Percentiles rank a stretch among this genome's conserved stretches.
Conservation (phyloP, 2,797 vertebrate genomes). For the Alcedo atthis region DNA sequence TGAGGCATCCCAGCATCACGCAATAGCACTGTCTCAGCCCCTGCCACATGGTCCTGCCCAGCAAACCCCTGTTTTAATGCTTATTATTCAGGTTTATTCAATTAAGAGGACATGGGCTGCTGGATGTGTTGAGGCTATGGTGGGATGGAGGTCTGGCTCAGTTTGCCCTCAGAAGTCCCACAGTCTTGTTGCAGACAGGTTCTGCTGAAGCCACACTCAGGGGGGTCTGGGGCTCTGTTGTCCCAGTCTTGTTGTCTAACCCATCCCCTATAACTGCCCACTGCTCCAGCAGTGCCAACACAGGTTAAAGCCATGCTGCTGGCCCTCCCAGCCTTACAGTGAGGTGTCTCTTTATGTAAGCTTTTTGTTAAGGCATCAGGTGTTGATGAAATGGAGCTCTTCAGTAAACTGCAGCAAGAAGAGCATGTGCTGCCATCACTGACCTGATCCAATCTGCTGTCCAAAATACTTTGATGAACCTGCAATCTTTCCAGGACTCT, state of each 20-base stretch:
- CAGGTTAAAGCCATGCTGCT: not conserved
- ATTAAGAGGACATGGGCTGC: rapidly evolving
- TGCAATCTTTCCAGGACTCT: not conserved
- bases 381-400: not conserved
- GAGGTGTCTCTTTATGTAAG: not conserved
- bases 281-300: not conserved
- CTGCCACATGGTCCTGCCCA: not conserved
- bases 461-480: not conserved
- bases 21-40: not conserved
- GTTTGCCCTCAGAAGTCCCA: not conserved
- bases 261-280: not conserved
- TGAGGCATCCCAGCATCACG: not conserved
- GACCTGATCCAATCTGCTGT: not conserved
- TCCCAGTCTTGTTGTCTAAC: not conserved
- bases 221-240: not conserved
- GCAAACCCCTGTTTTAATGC: not conserved
- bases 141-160: not conserved
- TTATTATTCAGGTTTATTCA: not conserved
- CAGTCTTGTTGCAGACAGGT: not conserved
- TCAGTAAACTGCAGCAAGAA: not conserved
- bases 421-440: not conserved
- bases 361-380: not conserved
- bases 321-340: not conserved
- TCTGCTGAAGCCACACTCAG: not conserved
- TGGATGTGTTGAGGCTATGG: not conserved